Base-by-base conservation (phyloP, 2,888 invertebrate genomes). In the Sarcophaga variegata region DNA sequence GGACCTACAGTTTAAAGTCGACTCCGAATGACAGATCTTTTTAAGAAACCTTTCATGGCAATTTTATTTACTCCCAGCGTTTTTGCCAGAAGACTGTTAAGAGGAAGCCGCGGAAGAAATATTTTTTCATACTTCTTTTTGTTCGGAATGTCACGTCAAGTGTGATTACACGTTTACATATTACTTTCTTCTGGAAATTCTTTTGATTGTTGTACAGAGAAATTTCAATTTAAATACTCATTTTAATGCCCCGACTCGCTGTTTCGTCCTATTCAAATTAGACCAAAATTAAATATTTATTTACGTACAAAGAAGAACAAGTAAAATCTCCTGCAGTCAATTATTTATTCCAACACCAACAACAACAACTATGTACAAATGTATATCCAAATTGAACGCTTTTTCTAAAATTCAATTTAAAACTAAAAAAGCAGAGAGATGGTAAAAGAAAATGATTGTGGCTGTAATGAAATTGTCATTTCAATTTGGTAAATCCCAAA, bases 381-480 rank as follows among this genome's bases (percentile, higher is more conserved):
- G 22, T 27, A 27, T 22, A 49, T 49, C 10, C 62, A 45, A 77
- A n/a, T 54, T 20, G 49, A 71, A 77, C 67, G 80, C 81, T 75
- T 63, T 54, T 81, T 81, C 8, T 10, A 85, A 78, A 87, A 87
- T 84, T 87, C 75, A 87, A 84, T 84, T 87, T 87, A 47, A 79
- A 79, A 79, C 71, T 79, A 71, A 79, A 79, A 67, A 54, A 17
- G 17, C 12, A 54, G 14, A 54, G 17, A 54, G n/a, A 27, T 71
- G 37, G 47, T 25, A 67, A 78, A 62, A 78, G 59, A 81, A 71
- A 79, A 75, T 76, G 27, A 84, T 84, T 87, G 81, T 87, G 87
- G 81, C 84, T 79, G 84, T 87, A 87, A 87, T 87, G 81, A 84
- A 87, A 82, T 87, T 84, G 84, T 84, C 87, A 87, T 87, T 87